Evolutionary conservation across 1,140 invertebrate species (phyloP).

Genomic region (Drosophila jambulina): DNA sequence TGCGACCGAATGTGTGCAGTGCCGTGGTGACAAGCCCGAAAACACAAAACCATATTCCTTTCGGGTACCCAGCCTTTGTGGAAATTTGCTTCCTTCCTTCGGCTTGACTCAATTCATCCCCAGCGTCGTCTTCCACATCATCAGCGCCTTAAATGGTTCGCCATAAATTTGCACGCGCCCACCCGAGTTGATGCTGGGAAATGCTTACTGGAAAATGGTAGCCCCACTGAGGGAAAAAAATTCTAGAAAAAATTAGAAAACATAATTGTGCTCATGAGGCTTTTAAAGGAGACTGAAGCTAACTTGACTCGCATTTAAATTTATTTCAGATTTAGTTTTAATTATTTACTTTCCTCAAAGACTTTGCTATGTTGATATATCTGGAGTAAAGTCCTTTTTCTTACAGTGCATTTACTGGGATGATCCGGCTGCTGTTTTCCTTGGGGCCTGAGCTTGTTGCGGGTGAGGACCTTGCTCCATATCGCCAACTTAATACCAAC

Average conservation of each 20-base stretch:
- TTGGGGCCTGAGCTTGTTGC: constrained; percentile 28
- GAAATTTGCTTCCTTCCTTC: constrained; percentile 10
- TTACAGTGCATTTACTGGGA: not conserved
- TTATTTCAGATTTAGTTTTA: not conserved
- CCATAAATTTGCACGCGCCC: constrained; percentile 76
- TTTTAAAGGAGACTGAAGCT: too few relatives aligned
- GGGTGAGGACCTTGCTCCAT: constrained; percentile 31
- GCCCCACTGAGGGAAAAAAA: not conserved
- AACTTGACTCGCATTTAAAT: not conserved
- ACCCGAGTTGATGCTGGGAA: constrained; percentile 22
- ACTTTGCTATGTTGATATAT: not conserved
- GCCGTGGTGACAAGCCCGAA: constrained; percentile 71
- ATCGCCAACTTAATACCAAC: constrained; percentile 78
- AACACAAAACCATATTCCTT: constrained; percentile 75
- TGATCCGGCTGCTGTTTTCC: constrained; percentile 35
- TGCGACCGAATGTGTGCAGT: constrained; percentile 40
- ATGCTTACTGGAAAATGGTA: constrained; percentile 21
- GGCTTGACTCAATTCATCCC: constrained; percentile 59
- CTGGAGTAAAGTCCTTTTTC: not conserved
- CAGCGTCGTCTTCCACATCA: constrained; percentile 75
- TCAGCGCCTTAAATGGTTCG: constrained; percentile 79
- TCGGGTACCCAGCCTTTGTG: constrained; percentile 8
- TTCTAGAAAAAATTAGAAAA: too few relatives aligned
- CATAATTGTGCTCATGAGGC: not conserved
- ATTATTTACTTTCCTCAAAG: not conserved